These are phyloP conservation scores for Phlogophora meticulosa DNA, from an alignment of 2,888 invertebrate genomes.

Conservation along the genomic window DNA sequence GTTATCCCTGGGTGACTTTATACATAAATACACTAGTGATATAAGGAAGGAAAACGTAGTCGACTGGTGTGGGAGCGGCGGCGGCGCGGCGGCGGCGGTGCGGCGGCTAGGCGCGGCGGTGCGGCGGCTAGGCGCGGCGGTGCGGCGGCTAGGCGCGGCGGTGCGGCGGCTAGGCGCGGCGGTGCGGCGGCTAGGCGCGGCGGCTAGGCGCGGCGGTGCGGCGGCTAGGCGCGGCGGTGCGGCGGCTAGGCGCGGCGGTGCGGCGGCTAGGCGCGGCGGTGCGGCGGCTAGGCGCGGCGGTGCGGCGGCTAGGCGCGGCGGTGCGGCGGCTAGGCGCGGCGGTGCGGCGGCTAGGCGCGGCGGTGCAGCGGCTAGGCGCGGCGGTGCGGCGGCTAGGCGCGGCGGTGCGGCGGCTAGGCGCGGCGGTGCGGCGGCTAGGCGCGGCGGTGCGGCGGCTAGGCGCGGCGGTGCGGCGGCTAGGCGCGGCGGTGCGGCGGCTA, in stretches of 20 bases:
- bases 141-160: not conserved
- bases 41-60: not conserved
- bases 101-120: not conserved
- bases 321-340: not conserved
- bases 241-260: not conserved
- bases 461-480: not conserved
- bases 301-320: not conserved
- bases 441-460: not conserved
- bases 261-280: not conserved
- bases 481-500: not conserved
- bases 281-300: not conserved
- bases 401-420: not conserved
- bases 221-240: not conserved
- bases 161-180: not conserved
- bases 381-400: not conserved
- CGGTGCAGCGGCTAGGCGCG: not conserved
- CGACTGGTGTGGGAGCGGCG: not conserved
- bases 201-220: conserved; percentile 1
- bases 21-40: too few relatives aligned
- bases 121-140: not conserved
- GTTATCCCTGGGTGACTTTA: not conserved
- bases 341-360: not conserved
- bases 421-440: not conserved
- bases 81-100: too few relatives aligned
- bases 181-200: not conserved